phyloP scores from a whole-genome alignment of 2,797 vertebrate genomes.

The Sus cebifrons region DNA sequence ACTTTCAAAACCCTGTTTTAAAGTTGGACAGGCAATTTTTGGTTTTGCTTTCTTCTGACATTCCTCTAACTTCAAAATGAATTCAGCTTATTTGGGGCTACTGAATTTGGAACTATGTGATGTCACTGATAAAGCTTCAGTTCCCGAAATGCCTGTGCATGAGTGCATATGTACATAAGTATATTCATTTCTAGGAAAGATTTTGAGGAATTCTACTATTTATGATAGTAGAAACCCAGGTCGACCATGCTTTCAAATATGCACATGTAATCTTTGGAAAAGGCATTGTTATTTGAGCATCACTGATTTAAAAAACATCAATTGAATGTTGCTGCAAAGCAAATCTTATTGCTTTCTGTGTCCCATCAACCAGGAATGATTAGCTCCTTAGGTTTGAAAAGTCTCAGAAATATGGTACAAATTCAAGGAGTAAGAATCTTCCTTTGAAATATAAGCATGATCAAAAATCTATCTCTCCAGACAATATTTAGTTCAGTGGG shows the following conservation, averaged over 20 bases:
- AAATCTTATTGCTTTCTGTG: conserved; percentile 51
- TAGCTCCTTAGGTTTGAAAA: neutral
- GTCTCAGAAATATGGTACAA: conserved; percentile 62
- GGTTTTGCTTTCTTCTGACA: conserved; percentile 54
- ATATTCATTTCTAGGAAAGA: neutral
- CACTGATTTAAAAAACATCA: conserved; percentile 76
- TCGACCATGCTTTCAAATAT: conserved; percentile 69
- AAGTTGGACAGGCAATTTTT: neutral
- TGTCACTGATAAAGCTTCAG: neutral
- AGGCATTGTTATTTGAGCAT: conserved; percentile 73
- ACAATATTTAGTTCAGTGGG: conserved; percentile 60
- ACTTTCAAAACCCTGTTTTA: conserved; percentile 72
- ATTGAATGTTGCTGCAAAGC: conserved; percentile 19
- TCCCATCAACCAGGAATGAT: conserved; percentile 70
- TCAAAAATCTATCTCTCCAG: conserved; percentile 59
- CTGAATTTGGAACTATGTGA: neutral
- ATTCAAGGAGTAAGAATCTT: conserved; percentile 61
- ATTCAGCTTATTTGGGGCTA: conserved; percentile 53
- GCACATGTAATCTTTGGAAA: conserved; percentile 32
- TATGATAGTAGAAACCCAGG: conserved; percentile 55
- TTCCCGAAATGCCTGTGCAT: neutral
- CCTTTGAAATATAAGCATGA: conserved; percentile 62
- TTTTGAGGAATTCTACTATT: neutral
- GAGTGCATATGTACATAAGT: neutral
- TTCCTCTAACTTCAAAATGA: conserved; percentile 55